Evolutionary conservation across 2,888 invertebrate genomes (phyloP).

Genomic region (Cacoxenus indagator): DNA sequence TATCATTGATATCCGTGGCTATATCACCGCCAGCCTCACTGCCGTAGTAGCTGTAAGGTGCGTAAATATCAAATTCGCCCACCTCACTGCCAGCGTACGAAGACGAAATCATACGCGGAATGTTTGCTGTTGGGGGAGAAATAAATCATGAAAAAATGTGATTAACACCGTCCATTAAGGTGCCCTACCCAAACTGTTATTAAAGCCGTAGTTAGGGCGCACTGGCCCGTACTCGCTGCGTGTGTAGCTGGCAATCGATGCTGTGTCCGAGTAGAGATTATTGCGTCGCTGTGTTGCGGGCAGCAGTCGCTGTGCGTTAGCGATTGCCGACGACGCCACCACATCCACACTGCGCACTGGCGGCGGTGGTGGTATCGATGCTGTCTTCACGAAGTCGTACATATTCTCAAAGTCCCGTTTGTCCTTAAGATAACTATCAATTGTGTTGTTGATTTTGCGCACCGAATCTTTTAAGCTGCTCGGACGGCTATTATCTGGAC

Average conservation of each 20-base stretch:
- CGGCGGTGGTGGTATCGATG: constrained; percentile 61
- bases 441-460: constrained; percentile 70
- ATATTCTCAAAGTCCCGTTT: constrained; percentile 69
- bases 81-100: constrained; percentile 88
- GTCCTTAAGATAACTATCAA: constrained; percentile 70
- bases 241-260: constrained; percentile 65
- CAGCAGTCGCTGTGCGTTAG: constrained; percentile 46
- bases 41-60: constrained; percentile 83
- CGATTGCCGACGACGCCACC: constrained; percentile 38
- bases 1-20: constrained; percentile 69
- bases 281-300: constrained; percentile 48
- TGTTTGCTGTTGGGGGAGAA: constrained; percentile 59
- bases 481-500: constrained; percentile 48
- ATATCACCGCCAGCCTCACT: constrained; percentile 73
- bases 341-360: constrained; percentile 60
- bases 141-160: neutral
- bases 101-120: constrained; percentile 77
- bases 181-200: constrained; percentile 66
- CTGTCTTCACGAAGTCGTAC: constrained; percentile 65
- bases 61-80: constrained; percentile 85
- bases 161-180: neutral
- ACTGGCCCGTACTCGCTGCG: constrained; percentile 69
- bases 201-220: constrained; percentile 60
- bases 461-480: constrained; percentile 70
- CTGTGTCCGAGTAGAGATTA: constrained; percentile 60